Base-by-base conservation (phyloP, 2,888 invertebrate genomes). In the Scaptomyza parva region DNA sequence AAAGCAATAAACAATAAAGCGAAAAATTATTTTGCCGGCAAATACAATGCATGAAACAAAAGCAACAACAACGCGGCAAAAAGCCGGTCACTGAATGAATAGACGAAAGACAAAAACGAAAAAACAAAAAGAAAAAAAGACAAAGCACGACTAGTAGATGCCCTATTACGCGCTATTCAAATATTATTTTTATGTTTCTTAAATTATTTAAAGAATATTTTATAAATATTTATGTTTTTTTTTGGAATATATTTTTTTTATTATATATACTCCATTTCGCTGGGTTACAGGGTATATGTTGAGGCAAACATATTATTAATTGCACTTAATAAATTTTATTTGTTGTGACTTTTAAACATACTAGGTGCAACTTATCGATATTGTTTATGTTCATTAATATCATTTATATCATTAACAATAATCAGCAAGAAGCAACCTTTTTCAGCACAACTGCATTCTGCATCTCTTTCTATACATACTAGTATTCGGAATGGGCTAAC, bases 21-120 rank as follows among this genome's bases (percentile, higher is more conserved):
- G 28, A 39, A 33, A 44, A 47, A 41, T 43, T 64, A 40, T 74
- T 75, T 68, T 74, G 61, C 74, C 70, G 74, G 85, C 81, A 41
- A 80, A 64, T 48, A 30, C 37, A 17, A 30, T 65, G 54, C 55
- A 60, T 52, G 53, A 66, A 39, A 54, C 33, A 66, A 45, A 11
- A 51, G 14, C 40, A 53, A 30, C 28, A 47, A 47, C n/a, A n/a
- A 48, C 20, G 24, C 35, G 40, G 35, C 24, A 4, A 60, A 40
- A 58, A 54, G 50, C 66, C 76, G 77, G 80, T 50, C 26, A 20
- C 43, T 48, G 4, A 51, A 43, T 44, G 12, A 57, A 28, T 51
- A 44, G 44, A 26, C 22, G 28, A 40, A 20, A 53, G 54, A 45
- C 37, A 52, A 20, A 35, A 44, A 52, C 1, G 9, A 17, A 30